Evolutionary conservation across 2,113 vertebrate species (phyloP), one percentile per base, ranked within the genome.

Genomic region (Parus major): DNA sequence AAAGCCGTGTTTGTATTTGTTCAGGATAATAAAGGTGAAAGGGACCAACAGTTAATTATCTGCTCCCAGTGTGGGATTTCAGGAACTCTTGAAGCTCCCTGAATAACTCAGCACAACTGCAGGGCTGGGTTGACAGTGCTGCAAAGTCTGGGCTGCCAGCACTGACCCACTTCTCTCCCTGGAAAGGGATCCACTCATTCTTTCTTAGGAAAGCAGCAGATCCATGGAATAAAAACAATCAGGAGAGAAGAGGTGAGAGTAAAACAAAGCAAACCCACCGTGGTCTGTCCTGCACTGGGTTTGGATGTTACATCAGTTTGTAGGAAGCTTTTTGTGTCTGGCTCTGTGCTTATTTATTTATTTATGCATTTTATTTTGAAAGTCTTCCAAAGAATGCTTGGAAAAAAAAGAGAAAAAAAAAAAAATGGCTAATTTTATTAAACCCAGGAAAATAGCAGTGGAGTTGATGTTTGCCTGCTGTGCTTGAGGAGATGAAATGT

Each of bases 181-280:
- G 3, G 17, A 12, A 46, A 77, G 9, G 10, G 5, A 52, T 69
- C 46, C 41, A 14, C 60, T 15, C 5, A 9, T 49, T 52, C 15
- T 33, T 44, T 35, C 39, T 21, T 25, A 14, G 0, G 25, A 11
- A 35, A 76, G 27, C 8, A 39, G 49, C 46, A 81, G 64, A 36
- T 72, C 59, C 27, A 1, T 8, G 60, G 49, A 65, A 70, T 81
- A 63, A 81, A 72, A 68, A n/a, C n/a, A n/a, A 21, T 52, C 14
- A 7, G 17, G 50, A 50, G 29, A 46, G 22, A 18, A 66, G 39
- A 84, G 65, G 36, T 86, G 7, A 7, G 55, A 56, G 36, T 3
- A 27, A 41, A 76, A 21, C 14, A 14, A 8, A 24, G 12, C 31
- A 50, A 28, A 63, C 16, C 1, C 71, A 6, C 33, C 0, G 0